Base-by-base conservation (phyloP, 2,888 invertebrate species). In the Melikaiella ostensackeni region DNA sequence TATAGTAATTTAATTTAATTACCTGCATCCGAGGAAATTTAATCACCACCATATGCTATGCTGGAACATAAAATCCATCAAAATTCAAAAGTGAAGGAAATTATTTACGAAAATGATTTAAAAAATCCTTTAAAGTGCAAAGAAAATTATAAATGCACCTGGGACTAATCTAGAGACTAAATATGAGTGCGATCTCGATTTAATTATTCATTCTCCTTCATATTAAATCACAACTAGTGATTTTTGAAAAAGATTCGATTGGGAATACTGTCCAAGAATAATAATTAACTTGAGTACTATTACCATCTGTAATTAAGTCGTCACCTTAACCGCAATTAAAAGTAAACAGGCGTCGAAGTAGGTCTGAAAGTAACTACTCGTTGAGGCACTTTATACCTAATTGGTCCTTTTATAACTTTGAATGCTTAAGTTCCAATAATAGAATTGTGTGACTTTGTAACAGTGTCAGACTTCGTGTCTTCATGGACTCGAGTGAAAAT, bases 1-100 rank as follows among this genome's bases (percentile, higher is more conserved):
- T 42, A 66, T 24, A 66, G 42, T 42, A 70, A 30, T 70, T 70
- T 50, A 8, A 42, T 70, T 70, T 70, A 70, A 70, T 70, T 50
- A 66, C 27, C 42, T 11, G 27, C 19, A 50, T 50, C 30, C 30
- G 50, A 50, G 66, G 6, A 70, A 70, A 70, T 70, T 70, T 70
- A 50, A 70, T 70, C 19, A 27, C 66, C 21, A 7, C 19, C 66
- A 42, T 16, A 19, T 70, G 27, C 46, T 50, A 16, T 16, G 59
- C 59, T 59, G 59, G 13, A 59, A 16, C 27, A 7, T 59, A 59
- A 59, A 16, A 16, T 59, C 24, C 9, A 70, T 70, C 24, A 46
- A 46, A 70, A 70, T 70, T 50, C 0, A 42, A 30, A 30, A 66
- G 13, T 13, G 4, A 66, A 42, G 66, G 42, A 46, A n/a, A 30